Conservation (phyloP, 2,888 invertebrate species). For the Lutraria lutraria region DNA sequence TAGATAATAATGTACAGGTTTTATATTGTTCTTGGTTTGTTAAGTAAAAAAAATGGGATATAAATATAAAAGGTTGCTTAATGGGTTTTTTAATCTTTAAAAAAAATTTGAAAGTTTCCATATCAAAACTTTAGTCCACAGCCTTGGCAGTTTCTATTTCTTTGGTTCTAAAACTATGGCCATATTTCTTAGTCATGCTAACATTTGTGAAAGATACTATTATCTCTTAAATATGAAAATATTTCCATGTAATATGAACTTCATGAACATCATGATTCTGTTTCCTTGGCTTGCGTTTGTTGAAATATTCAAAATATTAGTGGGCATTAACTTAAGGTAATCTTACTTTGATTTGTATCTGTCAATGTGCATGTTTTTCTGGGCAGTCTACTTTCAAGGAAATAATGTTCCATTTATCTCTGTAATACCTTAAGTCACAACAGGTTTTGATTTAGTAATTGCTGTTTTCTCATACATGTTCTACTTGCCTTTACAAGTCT, state of each 20-base stretch:
- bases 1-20: conserved; percentile 21
- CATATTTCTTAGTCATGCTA: not conserved
- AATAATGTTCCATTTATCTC: too few species aligned
- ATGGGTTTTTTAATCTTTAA: too few species aligned
- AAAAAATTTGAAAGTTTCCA: too few species aligned
- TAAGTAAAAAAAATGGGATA: not conserved
- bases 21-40: conserved; percentile 13
- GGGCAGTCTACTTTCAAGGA: conserved; percentile 16
- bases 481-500: too few species aligned
- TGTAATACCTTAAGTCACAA: too few species aligned
- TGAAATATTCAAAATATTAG: not conserved
- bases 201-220: not conserved
- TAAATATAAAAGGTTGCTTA: not conserved
- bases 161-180: not conserved
- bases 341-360: not conserved
- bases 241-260: not conserved
- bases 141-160: too few species aligned
- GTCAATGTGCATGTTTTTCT: conserved; percentile 41
- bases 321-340: conserved; percentile 5
- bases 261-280: not conserved
- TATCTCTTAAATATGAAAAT: not conserved
- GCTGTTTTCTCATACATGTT: too few species aligned
- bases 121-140: too few species aligned
- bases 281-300: too few species aligned
- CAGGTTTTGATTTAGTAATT: too few species aligned